Base-by-base conservation (phyloP, 2,888 invertebrate species). In the Alcis repandata region DNA sequence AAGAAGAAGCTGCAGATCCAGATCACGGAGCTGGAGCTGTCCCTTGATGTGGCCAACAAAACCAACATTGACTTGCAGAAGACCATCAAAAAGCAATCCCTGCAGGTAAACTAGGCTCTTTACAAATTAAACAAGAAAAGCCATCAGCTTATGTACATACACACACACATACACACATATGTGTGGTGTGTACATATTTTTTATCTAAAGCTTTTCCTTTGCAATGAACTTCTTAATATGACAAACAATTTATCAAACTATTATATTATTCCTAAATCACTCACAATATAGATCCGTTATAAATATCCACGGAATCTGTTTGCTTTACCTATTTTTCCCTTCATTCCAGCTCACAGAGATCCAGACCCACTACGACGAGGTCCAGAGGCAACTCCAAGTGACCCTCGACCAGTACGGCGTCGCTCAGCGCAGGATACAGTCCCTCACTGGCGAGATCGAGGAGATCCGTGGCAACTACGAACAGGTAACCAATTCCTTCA, bases 1-100 rank as follows among this genome's bases (percentile, higher is more conserved):
- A 99, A 99, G 97, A 99, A 99, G 98, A 99, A 99, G 97, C 95
- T 98, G 89, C 98, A 98, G 94, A 97, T 98, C 88, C 98, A 98
- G 86, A 99, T 99, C 93, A 98, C 98, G 81, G 99, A 99, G 92
- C 94, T 99, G 85, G 99, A 99, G 92, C 96, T 99, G 95, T 97
- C 98, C 62, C 95, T 99, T 92, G 99, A 99, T 94, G 98, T 98
- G 79, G 98, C 98, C 94, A 99, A 99, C 95, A 98, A 99, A 95
- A 98, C 97, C 94, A 99, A 99, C 95, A 96, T 99, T 86, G 98
- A 98, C 88, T 95, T 99, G 88, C 98, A 99, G 94, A 98, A 98
- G 95, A 97, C 98, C 85, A 97, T 98, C 95, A 99, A 99, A 96
- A 98, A 98, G 91, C 98, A 99, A 91, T 98, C 98, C 76, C 95